phyloP scores from a whole-genome alignment of 1,140 invertebrate genomes.

The Hetaerina americana region DNA sequence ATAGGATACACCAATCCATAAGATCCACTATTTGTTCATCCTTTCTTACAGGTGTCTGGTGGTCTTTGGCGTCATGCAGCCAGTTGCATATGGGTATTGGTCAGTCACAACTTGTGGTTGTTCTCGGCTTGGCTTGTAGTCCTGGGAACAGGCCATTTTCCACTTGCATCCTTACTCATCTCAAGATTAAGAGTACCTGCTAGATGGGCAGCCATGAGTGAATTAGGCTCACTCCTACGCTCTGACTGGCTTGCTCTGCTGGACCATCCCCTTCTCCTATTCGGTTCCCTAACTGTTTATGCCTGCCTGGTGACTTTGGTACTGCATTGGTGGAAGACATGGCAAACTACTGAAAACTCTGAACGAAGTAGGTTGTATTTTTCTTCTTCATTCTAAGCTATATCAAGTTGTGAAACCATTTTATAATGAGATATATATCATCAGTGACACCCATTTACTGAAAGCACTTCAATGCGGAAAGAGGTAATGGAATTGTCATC shows the following conservation, averaged over 20 bases:
- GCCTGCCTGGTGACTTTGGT: conserved; percentile 1
- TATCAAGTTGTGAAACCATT: too few species aligned
- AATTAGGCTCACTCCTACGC: conserved; percentile 13
- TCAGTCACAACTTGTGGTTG: conserved; percentile 33
- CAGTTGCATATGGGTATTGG: conserved; percentile 26
- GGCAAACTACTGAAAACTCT: not conserved
- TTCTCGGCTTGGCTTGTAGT: conserved; percentile 32
- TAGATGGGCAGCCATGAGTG: conserved; percentile 12
- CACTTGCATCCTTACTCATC: conserved; percentile 6
- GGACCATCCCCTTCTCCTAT: conserved; percentile 10
- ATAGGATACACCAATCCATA: too few species aligned
- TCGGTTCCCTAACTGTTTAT: conserved; percentile 8
- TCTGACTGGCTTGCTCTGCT: conserved; percentile 14
- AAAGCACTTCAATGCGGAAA: too few species aligned
- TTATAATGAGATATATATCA: too few species aligned
- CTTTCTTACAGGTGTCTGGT: conserved; percentile 14
- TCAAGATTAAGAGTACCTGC: conserved; percentile 5
- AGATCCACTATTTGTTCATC: too few species aligned
- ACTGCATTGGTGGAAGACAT: not conserved
- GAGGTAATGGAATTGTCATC: too few species aligned
- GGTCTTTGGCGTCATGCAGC: conserved; percentile 23
- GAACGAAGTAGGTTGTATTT: too few species aligned
- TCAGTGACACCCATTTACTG: too few species aligned
- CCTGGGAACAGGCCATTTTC: conserved; percentile 27
- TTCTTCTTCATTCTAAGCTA: too few species aligned